Evolutionary conservation across 2,797 vertebrate species (phyloP).

Genomic region (Hyperoplus immaculatus): DNA sequence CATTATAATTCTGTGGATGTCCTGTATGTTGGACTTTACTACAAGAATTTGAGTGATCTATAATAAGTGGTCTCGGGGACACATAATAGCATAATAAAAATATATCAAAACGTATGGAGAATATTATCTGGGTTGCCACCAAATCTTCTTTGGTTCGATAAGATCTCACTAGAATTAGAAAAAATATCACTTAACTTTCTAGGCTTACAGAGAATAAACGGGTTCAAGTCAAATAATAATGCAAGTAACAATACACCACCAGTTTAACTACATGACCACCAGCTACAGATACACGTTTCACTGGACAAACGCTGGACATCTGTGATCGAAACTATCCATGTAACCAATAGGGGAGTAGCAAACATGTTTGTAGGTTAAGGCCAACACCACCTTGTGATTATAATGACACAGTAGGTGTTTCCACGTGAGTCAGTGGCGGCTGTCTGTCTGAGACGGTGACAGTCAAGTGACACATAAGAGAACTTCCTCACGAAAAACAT

Average conservation of each 20-base stretch:
- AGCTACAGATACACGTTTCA: constrained; percentile 5
- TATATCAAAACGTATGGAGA: too few relatives aligned
- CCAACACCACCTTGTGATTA: neutral
- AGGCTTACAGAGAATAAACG: neutral
- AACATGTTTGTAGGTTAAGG: constrained; percentile 7
- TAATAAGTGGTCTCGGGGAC: too few relatives aligned
- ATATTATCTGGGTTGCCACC: neutral
- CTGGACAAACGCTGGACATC: neutral
- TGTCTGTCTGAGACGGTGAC: constrained; percentile 6
- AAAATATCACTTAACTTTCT: neutral
- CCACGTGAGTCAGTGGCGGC: constrained; percentile 29
- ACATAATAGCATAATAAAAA: too few relatives aligned
- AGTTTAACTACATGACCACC: neutral
- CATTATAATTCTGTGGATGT: neutral
- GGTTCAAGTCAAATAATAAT: neutral
- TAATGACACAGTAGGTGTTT: constrained; percentile 31
- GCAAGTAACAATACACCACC: constrained; percentile 1
- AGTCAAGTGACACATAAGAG: neutral
- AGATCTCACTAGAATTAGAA: neutral
- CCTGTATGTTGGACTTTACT: neutral
- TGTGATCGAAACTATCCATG: constrained; percentile 9
- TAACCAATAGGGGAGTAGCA: neutral
- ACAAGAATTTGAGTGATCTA: too few relatives aligned
- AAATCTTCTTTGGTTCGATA: neutral
- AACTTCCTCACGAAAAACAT: constrained; percentile 10